These are phyloP conservation scores for Phalanger gymnotis DNA, from an alignment of 2,797 vertebrate species.

Conservation along the genomic window DNA sequence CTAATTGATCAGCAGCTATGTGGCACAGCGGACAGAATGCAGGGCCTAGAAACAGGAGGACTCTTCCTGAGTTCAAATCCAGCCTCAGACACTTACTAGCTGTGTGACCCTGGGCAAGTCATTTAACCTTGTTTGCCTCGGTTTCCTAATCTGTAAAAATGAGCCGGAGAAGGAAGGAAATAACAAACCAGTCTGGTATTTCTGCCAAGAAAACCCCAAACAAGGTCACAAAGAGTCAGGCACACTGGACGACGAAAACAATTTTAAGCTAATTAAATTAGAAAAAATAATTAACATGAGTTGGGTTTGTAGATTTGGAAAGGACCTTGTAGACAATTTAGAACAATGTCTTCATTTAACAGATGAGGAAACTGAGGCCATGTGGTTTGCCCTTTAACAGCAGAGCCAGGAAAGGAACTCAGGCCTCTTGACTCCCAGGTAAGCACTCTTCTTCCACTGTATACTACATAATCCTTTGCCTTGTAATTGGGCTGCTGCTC, in stretches of 20 bases:
- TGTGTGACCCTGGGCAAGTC: not conserved
- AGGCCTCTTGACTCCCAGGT: not conserved
- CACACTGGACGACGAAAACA: not conserved
- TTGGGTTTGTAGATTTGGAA: not conserved
- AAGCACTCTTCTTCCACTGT: not conserved
- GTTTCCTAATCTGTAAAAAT: not conserved
- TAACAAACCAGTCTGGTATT: not conserved
- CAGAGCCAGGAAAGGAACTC: not conserved
- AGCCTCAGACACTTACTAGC: not conserved
- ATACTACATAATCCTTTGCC: not conserved
- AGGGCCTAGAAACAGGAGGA: not conserved
- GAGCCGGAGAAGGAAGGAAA: not conserved
- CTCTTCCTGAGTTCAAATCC: not conserved
- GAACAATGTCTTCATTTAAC: not conserved
- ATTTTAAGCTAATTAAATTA: not conserved
- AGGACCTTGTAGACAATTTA: not conserved
- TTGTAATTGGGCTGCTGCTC: not conserved
- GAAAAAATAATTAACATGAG: not conserved
- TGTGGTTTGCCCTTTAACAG: not conserved
- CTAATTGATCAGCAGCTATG: not conserved
- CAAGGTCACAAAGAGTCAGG: not conserved
- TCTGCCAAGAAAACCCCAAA: not conserved
- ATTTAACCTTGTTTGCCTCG: not conserved
- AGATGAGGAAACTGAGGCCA: not conserved
- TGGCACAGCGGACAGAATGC: not conserved